phyloP scores from a whole-genome alignment of 1,140 invertebrate species.

The Cotesia glomerata region DNA sequence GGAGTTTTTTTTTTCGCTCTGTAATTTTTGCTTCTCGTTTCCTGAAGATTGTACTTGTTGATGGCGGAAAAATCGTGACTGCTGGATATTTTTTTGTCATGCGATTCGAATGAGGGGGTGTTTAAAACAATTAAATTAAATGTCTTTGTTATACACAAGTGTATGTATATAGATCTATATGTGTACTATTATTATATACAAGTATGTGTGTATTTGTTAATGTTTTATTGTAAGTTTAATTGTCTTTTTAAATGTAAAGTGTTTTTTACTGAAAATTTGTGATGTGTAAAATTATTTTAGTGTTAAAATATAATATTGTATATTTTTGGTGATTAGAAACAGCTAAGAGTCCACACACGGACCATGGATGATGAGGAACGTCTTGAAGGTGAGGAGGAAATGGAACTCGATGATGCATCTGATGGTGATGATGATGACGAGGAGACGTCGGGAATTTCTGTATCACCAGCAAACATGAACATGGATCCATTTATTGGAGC shows the following conservation, averaged over 20 bases:
- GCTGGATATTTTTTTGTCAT: neutral
- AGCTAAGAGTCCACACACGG: conserved; percentile 38
- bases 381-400: conserved; percentile 62
- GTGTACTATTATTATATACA: conserved; percentile 13
- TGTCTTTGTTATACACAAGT: conserved; percentile 23
- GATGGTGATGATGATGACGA: conserved; percentile 62
- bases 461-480: conserved; percentile 59
- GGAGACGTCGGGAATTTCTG: conserved; percentile 56
- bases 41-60: no score
- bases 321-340: conserved; percentile 28
- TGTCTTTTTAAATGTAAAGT: no score
- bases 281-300: no score
- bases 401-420: conserved; percentile 62
- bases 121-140: neutral
- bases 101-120: neutral
- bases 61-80: no score
- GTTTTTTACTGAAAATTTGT: no score
- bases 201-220: neutral
- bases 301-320: no score
- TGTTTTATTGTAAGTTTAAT: no score
- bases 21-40: no score
- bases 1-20: no score
- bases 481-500: conserved; percentile 58
- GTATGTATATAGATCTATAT: conserved; percentile 25
- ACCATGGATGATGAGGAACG: conserved; percentile 62